A percentile compares a stretch with the other conserved stretches of the same genome.
Conservation (phyloP, 2,888 invertebrate species). For the Meta bourneti region DNA sequence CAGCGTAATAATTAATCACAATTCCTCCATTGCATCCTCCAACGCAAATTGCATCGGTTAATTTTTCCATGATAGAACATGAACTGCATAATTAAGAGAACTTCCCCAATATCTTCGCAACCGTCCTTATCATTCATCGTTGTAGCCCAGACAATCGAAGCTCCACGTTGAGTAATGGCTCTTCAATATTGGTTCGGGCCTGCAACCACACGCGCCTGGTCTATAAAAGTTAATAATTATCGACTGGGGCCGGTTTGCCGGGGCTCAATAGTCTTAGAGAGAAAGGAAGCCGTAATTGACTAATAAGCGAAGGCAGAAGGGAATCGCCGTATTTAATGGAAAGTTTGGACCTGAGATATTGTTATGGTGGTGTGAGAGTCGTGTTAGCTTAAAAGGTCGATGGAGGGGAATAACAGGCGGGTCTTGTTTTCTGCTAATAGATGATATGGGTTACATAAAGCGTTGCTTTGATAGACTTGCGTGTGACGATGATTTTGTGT, state of each 20-base stretch:
- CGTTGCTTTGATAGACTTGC: no score
- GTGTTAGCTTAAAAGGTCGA: no score
- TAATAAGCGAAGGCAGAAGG: no score
- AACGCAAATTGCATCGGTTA: not conserved
- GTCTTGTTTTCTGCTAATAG: no score
- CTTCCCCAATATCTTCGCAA: conserved; percentile 1
- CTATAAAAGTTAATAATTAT: conserved; percentile 36
- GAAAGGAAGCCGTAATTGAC: no score
- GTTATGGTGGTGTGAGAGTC: no score
- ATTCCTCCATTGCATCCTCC: not conserved
- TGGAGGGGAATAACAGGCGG: no score
- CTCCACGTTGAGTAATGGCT: not conserved
- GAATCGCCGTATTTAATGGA: no score
- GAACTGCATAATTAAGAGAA: not conserved
- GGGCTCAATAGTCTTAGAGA: not conserved
- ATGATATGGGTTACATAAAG: no score
- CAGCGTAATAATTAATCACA: not conserved
- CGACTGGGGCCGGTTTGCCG: not conserved
- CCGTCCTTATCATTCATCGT: not conserved
- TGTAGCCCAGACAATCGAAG: not conserved
- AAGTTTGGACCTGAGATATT: no score
- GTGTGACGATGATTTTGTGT: no score
- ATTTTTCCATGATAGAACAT: conserved; percentile 9
- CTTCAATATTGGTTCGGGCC: conserved; percentile 21
- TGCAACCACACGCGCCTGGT: not conserved